These are phyloP conservation scores for Physella acuta DNA, from an alignment of 1,140 invertebrate genomes.

Conservation along the genomic window DNA sequence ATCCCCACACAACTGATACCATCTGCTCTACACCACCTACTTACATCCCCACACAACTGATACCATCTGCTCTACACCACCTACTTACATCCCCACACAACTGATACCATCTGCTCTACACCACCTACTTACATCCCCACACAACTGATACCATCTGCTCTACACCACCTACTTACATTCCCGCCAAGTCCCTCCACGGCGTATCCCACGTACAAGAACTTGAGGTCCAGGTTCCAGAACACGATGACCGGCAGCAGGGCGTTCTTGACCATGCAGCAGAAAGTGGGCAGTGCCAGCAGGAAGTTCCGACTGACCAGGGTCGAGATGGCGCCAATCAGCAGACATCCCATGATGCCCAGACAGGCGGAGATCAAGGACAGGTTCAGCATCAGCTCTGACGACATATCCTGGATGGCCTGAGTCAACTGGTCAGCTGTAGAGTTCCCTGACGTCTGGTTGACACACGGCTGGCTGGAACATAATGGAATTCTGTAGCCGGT, in stretches of 20 bases:
- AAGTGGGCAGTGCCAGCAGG: not conserved
- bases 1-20: too few species aligned
- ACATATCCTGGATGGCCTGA: not conserved
- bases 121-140: too few species aligned
- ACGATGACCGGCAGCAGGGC: not conserved
- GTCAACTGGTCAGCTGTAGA: too few species aligned
- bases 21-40: too few species aligned
- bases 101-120: too few species aligned
- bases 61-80: too few species aligned
- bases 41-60: too few species aligned
- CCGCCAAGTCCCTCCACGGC: not conserved
- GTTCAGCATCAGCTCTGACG: not conserved
- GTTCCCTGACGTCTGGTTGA: not conserved
- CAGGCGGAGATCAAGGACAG: not conserved
- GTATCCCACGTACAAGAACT: not conserved
- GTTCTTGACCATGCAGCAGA: not conserved
- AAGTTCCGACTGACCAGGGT: not conserved
- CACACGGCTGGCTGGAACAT: not conserved
- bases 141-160: not conserved
- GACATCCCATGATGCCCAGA: not conserved
- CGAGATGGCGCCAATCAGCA: not conserved
- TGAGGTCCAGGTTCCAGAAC: conserved; percentile 5
- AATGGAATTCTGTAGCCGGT: too few species aligned
- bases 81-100: too few species aligned
- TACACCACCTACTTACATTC: not conserved